phyloP scores from a whole-genome alignment of 2,888 invertebrate genomes.

The Melangyna quadrimaculata region DNA sequence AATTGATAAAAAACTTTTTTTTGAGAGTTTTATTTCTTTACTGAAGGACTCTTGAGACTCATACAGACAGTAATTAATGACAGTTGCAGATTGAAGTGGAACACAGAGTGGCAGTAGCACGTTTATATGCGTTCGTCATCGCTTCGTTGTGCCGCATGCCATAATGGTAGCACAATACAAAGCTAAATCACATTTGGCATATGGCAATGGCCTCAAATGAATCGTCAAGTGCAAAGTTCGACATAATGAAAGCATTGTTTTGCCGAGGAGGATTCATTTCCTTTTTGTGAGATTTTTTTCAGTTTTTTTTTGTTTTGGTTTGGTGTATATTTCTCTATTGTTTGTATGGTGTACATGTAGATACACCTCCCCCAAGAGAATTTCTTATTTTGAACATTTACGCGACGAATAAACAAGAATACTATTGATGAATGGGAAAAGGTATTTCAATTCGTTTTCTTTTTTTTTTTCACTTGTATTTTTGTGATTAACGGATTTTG shows the following conservation, averaged over 20 bases:
- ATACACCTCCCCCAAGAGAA: conserved; percentile 30
- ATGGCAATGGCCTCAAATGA: conserved; percentile 64
- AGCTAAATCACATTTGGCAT: conserved; percentile 65
- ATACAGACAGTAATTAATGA: conserved; percentile 80
- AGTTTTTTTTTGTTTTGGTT: conserved; percentile 67
- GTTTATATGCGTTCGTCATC: neutral
- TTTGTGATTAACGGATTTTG: conserved; percentile 43
- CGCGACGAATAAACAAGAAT: conserved; percentile 52
- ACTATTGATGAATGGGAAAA: conserved; percentile 51
- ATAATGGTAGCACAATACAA: neutral
- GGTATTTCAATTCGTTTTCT: conserved; percentile 18
- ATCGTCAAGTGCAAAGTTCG: conserved; percentile 72
- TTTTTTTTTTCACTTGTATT: neutral
- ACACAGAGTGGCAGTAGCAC: neutral
- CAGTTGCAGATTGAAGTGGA: conserved; percentile 76
- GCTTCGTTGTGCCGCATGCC: neutral
- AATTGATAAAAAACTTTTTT: conserved; percentile 56
- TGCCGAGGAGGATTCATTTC: conserved; percentile 69
- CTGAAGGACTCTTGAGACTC: conserved; percentile 61
- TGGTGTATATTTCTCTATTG: conserved; percentile 75
- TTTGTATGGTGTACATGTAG: too few species aligned
- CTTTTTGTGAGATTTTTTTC: conserved; percentile 74
- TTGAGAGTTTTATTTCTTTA: conserved; percentile 40
- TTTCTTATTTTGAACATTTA: conserved; percentile 30
- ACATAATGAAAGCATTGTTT: conserved; percentile 69